Percentiles rank a stretch among this genome's conserved stretches.
Evolutionary conservation across 2,113 vertebrate species (phyloP).

Genomic region (Haemorhous mexicanus): DNA sequence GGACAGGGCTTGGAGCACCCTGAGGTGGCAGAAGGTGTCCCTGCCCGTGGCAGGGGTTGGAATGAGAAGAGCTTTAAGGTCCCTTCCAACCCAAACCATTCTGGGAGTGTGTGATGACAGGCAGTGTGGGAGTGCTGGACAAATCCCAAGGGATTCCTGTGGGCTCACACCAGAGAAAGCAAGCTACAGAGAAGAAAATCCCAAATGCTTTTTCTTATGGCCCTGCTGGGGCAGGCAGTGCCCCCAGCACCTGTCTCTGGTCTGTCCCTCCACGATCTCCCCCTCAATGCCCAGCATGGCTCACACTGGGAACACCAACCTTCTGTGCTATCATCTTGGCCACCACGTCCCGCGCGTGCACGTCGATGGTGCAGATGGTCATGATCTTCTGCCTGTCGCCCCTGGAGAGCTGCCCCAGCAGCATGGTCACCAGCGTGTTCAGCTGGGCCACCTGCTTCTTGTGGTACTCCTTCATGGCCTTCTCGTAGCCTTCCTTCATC

Average conservation of each 20-base stretch:
- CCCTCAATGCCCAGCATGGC: background rate
- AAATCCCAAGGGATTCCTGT: background rate
- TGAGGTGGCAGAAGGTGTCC: background rate
- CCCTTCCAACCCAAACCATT: background rate
- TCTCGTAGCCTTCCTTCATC: slow-evolving; percentile 92
- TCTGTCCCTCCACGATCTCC: background rate
- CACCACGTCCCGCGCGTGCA: slow-evolving; percentile 94
- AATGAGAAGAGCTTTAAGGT: background rate
- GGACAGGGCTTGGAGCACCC: background rate
- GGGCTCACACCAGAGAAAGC: background rate
- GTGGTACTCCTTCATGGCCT: slow-evolving; percentile 89
- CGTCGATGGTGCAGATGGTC: slow-evolving; percentile 96
- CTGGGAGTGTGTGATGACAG: background rate
- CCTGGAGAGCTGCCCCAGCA: slow-evolving; percentile 87
- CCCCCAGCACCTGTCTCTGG: background rate
- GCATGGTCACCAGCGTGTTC: slow-evolving; percentile 89
- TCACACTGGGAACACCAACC: slow-evolving; percentile 57
- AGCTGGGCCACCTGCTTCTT: slow-evolving; percentile 94
- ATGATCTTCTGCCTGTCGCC: slow-evolving; percentile 94
- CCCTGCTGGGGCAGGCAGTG: background rate
- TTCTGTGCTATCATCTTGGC: slow-evolving; percentile 91
- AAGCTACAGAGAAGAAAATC: background rate
- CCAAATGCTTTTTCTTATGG: background rate
- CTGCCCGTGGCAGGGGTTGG: background rate
- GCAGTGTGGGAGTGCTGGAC: background rate